Evolutionary conservation across 2,888 invertebrate species (phyloP).

Genomic region (Drosophila melanosoma): DNA sequence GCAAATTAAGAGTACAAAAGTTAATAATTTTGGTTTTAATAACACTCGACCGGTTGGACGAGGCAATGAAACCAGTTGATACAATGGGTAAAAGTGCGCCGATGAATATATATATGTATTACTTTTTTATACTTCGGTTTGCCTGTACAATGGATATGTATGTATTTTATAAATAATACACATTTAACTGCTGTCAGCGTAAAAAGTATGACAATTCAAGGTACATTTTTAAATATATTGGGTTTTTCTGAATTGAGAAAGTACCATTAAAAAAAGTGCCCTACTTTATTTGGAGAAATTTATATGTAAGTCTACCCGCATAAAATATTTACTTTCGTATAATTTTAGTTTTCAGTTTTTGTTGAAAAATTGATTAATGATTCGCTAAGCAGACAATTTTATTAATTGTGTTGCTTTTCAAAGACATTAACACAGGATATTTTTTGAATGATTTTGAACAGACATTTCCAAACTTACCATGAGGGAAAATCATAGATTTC

Average conservation of each 20-base stretch:
- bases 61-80: slow-evolving; percentile 41
- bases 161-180: neutral
- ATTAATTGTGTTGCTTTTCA: neutral
- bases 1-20: slow-evolving; percentile 10
- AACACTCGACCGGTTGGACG: slow-evolving; percentile 39
- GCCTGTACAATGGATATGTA: neutral
- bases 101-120: neutral
- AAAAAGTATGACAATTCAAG: neutral
- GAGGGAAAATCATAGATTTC: slow-evolving; percentile 50
- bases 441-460: neutral
- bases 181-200: neutral
- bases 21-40: slow-evolving; percentile 15
- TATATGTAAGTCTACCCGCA: neutral
- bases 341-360: neutral
- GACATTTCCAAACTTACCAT: slow-evolving; percentile 75
- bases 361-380: neutral
- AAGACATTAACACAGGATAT: neutral
- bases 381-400: neutral
- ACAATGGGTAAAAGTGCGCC: slow-evolving; percentile 3
- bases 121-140: neutral
- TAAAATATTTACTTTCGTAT: neutral
- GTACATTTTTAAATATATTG: neutral
- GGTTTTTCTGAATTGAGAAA: neutral
- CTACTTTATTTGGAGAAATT: neutral
- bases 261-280: neutral